Percentiles rank a stretch among this genome's conserved stretches.
Evolutionary conservation across 2,888 invertebrate species (phyloP).

Genomic region (Platycnemis pennipes): DNA sequence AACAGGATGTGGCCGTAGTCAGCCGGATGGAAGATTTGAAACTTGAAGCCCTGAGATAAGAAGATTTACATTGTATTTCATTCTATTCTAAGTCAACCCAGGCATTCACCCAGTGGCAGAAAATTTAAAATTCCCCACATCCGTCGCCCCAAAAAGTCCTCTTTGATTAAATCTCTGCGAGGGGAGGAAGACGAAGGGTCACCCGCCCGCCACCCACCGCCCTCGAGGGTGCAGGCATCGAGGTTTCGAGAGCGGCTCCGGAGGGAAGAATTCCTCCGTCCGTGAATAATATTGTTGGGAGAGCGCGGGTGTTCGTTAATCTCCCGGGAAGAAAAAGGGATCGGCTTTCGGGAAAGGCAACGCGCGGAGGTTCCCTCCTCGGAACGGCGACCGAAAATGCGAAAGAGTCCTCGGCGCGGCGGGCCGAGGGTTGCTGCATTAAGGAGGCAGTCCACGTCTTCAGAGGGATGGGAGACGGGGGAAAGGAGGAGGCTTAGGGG

Average conservation of each 20-base stretch:
- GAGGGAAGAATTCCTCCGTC: background rate
- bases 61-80: background rate
- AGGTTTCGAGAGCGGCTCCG: background rate
- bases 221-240: background rate
- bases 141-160: background rate
- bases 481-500: background rate
- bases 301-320: conserved; percentile 3
- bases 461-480: background rate
- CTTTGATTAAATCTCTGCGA: conserved; percentile 2
- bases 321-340: background rate
- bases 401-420: background rate
- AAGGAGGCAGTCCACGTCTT: conserved; percentile 47
- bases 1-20: background rate
- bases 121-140: conserved; percentile 30
- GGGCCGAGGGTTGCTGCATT: background rate
- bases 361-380: background rate
- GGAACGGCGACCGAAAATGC: background rate
- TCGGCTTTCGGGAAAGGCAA: background rate
- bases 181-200: background rate
- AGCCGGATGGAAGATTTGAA: background rate
- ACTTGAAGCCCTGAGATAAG: background rate
- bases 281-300: background rate
- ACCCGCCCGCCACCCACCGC: background rate
- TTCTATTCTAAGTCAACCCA: background rate
- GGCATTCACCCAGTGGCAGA: background rate